Conservation (phyloP, 2,113 vertebrate species). For the Miniopterus natalensis region DNA sequence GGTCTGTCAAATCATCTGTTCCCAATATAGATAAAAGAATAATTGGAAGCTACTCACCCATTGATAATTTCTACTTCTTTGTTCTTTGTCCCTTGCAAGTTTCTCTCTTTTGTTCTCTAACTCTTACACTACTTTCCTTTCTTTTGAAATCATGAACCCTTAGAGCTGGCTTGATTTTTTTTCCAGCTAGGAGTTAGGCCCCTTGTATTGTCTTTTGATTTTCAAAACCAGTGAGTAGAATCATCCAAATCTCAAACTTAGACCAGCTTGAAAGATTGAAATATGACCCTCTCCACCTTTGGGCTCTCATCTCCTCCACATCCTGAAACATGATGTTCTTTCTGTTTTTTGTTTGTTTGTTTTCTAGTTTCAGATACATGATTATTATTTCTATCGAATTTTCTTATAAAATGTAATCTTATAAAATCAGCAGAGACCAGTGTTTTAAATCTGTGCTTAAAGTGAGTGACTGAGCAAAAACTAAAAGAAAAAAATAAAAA, state of each 20-base stretch:
- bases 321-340: neutral
- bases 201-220: neutral
- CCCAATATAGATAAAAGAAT: neutral
- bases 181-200: neutral
- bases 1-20: neutral
- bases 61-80: neutral
- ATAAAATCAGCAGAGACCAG: neutral
- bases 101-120: neutral
- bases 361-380: neutral
- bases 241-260: neutral
- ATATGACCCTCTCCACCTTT: neutral
- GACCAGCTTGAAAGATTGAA: neutral
- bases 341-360: neutral
- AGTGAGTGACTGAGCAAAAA: neutral
- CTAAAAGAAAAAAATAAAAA: neutral
- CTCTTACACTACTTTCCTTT: neutral
- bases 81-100: neutral
- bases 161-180: neutral
- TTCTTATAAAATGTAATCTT: neutral
- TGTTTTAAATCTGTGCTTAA: neutral
- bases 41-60: neutral
- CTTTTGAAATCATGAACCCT: neutral
- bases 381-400: constrained; percentile 31
- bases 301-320: neutral
- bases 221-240: neutral